These are phyloP conservation scores for Drosophila demipolita DNA, from an alignment of 2,888 invertebrate genomes.

Conservation along the genomic window DNA sequence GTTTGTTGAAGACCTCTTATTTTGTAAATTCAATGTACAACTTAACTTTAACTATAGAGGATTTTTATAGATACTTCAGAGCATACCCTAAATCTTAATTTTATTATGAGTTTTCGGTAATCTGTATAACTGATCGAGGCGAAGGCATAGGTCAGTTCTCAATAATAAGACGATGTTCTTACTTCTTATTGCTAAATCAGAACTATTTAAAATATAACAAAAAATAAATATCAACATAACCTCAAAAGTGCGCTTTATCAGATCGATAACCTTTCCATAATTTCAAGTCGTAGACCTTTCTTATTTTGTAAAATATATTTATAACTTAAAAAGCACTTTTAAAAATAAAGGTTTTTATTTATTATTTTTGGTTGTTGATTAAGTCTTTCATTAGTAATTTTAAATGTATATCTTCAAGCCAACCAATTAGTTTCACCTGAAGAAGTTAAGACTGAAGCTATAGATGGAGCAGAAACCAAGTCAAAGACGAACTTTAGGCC, in stretches of 20 bases:
- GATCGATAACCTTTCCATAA: background rate
- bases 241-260: background rate
- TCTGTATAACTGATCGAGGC: accelerated
- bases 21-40: background rate
- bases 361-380: constrained; percentile 4
- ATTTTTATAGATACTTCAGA: background rate
- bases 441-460: constrained; percentile 19
- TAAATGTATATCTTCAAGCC: constrained; percentile 15
- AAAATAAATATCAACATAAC: background rate
- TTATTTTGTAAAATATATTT: background rate
- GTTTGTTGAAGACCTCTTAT: background rate
- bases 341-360: background rate
- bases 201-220: background rate
- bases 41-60: background rate
- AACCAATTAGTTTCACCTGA: constrained; percentile 59
- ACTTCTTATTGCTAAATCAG: background rate
- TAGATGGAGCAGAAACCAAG: background rate
- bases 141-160: background rate
- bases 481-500: constrained; percentile 22
- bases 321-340: background rate
- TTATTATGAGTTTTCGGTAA: background rate
- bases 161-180: background rate
- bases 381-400: constrained; percentile 13
- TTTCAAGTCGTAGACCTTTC: background rate
- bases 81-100: background rate